Base-by-base conservation (phyloP, 2,888 invertebrate species). In the Apodemia duryi region DNA sequence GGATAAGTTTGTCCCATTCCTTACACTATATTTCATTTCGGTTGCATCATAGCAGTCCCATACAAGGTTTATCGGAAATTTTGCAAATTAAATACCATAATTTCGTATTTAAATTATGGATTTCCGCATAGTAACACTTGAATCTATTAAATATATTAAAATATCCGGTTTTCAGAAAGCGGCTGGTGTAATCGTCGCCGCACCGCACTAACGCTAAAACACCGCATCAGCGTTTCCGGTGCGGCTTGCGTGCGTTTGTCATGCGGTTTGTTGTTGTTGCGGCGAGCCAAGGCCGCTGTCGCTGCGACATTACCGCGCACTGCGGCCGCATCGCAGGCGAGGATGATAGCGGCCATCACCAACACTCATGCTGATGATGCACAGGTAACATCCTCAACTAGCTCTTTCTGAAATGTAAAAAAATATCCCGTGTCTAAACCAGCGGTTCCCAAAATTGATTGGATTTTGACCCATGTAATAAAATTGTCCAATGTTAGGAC, bases 231-330 rank as follows among this genome's bases (percentile, higher is more conserved):
- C n/a, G 0, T 5, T 51, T 54, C 67, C 2, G 57, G 63, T 13
- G 32, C 28, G 63, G 66, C 54, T n/a, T 57, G 61, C 7, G 66
- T 61, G 61, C 65, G 66, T 51, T 38, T 60, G 29, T 57, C 63
- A 60, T 64, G 74, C 13, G 51, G 69, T 61, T 68, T 75, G 67
- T 66, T 63, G 46, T 63, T 73, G 68, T 70, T 70, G 73, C 70
- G 78, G 0, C 76, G 81, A 35, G 78, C 77, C 6, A 74, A 77
- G 6, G 70, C 67, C 35, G 68, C 69, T 21, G 72, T 73, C 49
- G 75, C 66, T 0, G 70, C 66, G 13, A 70, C 73, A 0, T 61
- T 66, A 67, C 65, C 68, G 32, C n/a, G 64, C 63, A 71, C 67
- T 51, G 46, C 68, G 61, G 71, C 73, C 46, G 54, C 67, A 10